These are phyloP conservation scores for Sialia sialis DNA, from an alignment of 2,113 vertebrate species.

Conservation along the genomic window DNA sequence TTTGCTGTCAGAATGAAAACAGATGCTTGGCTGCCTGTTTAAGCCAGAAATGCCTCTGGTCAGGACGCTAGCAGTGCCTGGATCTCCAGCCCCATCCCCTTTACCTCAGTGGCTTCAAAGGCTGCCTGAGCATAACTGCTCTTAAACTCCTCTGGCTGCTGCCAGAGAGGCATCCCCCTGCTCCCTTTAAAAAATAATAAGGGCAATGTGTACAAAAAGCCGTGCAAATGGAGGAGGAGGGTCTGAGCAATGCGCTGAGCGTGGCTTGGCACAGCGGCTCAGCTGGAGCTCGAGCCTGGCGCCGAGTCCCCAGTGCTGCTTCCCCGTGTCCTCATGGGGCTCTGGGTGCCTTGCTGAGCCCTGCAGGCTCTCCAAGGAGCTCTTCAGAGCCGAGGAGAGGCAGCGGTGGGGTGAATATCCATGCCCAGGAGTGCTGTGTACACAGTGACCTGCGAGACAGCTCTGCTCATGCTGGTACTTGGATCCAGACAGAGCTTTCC, in stretches of 20 bases:
- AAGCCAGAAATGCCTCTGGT: neutral
- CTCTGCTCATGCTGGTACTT: neutral
- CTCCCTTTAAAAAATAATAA: neutral
- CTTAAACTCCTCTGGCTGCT: neutral
- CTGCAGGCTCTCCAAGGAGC: neutral
- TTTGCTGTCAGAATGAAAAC: neutral
- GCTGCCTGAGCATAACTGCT: neutral
- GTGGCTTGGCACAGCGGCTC: neutral
- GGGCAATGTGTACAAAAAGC: neutral
- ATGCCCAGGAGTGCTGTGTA: accelerated
- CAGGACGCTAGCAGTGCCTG: neutral
- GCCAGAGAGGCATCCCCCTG: neutral
- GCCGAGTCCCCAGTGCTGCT: accelerated
- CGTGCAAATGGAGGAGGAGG: neutral
- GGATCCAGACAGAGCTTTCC: neutral
- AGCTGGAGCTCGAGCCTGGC: neutral
- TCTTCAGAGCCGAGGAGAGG: neutral
- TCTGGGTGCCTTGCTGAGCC: accelerated
- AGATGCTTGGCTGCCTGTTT: neutral
- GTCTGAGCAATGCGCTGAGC: neutral
- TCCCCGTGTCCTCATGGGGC: neutral
- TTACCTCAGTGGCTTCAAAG: neutral
- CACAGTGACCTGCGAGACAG: neutral
- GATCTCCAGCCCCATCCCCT: neutral
- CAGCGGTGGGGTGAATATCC: neutral